Percentiles rank a stretch among this genome's conserved stretches.
These are phyloP conservation scores for Brotula barbata DNA, from an alignment of 2,797 vertebrate species.

Conservation along the genomic window DNA sequence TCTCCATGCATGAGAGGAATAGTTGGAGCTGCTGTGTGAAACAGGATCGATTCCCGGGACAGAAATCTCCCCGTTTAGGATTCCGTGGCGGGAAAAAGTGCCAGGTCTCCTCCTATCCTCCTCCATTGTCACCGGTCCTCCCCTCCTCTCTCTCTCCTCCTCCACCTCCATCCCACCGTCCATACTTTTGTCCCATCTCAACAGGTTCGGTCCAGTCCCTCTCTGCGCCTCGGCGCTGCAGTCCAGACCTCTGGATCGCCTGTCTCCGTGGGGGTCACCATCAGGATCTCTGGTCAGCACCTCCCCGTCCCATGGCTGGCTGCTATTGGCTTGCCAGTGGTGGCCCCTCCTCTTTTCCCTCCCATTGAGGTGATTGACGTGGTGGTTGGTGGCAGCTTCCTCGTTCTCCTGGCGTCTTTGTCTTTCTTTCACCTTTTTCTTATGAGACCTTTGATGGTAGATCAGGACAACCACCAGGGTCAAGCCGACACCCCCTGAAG, in stretches of 20 bases:
- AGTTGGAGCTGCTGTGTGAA: slow-evolving; percentile 28
- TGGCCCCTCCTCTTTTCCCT: slow-evolving; percentile 65
- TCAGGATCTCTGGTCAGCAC: slow-evolving; percentile 17
- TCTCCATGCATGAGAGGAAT: slow-evolving; percentile 31
- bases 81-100: slow-evolving; percentile 14
- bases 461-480: slow-evolving; percentile 78
- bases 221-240: slow-evolving; percentile 55
- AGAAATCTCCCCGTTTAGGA: slow-evolving; percentile 14
- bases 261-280: slow-evolving; percentile 17
- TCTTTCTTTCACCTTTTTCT: slow-evolving; percentile 42
- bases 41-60: slow-evolving; percentile 11
- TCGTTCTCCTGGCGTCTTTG: slow-evolving; percentile 40
- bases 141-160: slow-evolving; percentile 12
- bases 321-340: slow-evolving; percentile 58
- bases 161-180: slow-evolving; percentile 43
- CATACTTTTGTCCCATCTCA: slow-evolving; percentile 40
- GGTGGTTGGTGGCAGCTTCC: slow-evolving; percentile 41
- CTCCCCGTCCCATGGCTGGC: slow-evolving; percentile 50
- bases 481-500: slow-evolving; percentile 74
- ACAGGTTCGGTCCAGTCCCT: slow-evolving; percentile 25
- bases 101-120: slow-evolving; percentile 44
- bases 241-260: slow-evolving; percentile 61
- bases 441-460: slow-evolving; percentile 72
- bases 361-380: slow-evolving; percentile 61
- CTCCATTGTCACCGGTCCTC: slow-evolving; percentile 29